phyloP scores from a whole-genome alignment of 2,113 vertebrate species.

The Telmatochromis sp. region DNA sequence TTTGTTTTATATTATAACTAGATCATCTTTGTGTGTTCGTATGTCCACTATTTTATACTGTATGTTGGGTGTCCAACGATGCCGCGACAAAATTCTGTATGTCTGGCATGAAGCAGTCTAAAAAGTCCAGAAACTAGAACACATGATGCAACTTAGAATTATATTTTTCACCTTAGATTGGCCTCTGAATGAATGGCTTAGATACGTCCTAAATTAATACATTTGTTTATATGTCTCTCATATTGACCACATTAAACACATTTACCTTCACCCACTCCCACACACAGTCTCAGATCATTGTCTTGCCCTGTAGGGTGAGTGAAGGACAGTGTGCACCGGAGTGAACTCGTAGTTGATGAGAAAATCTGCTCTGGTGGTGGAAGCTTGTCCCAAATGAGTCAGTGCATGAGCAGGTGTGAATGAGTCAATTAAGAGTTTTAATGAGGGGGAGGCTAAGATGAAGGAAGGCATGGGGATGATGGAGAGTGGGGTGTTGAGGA shows the following conservation, averaged over 20 bases:
- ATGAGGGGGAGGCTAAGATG: conserved; percentile 51
- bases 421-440: conserved; percentile 69
- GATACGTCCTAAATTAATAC: neutral
- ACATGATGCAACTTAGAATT: neutral
- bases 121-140: neutral
- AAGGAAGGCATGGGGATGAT: conserved; percentile 24
- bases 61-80: neutral
- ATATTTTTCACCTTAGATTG: neutral
- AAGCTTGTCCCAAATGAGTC: conserved; percentile 56
- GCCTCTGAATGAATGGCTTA: neutral
- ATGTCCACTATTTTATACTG: neutral
- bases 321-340: conserved; percentile 52
- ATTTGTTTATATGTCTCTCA: neutral
- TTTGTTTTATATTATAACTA: neutral
- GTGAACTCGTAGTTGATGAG: conserved; percentile 57
- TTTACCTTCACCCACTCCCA: neutral
- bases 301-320: conserved; percentile 44
- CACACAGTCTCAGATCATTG: conserved; percentile 10
- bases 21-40: neutral
- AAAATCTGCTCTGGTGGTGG: conserved; percentile 54
- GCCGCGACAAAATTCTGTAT: neutral
- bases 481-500: neutral
- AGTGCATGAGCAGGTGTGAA: conserved; percentile 61
- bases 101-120: neutral
- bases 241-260: neutral